A percentile compares a stretch with the other conserved stretches of the same genome.
These are phyloP conservation scores for Anolis apletophallus DNA, from an alignment of 2,797 vertebrate species.

Conservation along the genomic window DNA sequence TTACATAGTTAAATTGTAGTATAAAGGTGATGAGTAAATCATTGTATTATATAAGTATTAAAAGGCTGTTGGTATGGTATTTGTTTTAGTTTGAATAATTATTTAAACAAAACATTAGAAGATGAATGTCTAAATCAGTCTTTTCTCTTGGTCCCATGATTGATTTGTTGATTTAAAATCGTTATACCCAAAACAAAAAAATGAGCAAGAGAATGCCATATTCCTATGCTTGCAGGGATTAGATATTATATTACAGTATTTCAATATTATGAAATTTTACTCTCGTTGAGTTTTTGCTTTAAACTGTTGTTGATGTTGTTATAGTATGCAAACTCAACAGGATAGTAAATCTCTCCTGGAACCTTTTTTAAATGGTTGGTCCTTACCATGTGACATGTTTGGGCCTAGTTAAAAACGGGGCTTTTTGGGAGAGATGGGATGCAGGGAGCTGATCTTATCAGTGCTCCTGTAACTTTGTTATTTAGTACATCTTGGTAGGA, in stretches of 20 bases:
- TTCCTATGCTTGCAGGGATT: too few species aligned
- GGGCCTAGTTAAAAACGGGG: not conserved
- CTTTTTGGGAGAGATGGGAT: too few species aligned
- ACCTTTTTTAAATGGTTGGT: not conserved
- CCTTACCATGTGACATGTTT: not conserved
- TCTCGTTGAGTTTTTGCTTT: not conserved
- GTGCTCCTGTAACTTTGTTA: not conserved
- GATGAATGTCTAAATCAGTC: not conserved
- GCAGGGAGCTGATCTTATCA: not conserved
- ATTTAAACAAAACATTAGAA: not conserved
- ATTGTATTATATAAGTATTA: not conserved
- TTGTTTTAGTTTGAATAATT: not conserved
- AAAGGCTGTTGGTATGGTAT: not conserved
- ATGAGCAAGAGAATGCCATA: not conserved
- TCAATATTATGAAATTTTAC: not conserved
- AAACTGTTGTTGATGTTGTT: too few species aligned
- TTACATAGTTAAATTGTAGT: not conserved
- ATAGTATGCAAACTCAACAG: not conserved
- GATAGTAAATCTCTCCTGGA: not conserved
- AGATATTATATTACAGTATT: not conserved
- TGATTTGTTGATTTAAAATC: not conserved
- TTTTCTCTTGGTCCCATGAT: slow-evolving; percentile 12
- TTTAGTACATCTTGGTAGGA: not conserved
- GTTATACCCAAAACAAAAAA: not conserved
- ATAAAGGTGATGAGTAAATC: not conserved